Evolutionary conservation across 2,888 invertebrate genomes (phyloP).

Genomic region (Mycalesis mineus): DNA sequence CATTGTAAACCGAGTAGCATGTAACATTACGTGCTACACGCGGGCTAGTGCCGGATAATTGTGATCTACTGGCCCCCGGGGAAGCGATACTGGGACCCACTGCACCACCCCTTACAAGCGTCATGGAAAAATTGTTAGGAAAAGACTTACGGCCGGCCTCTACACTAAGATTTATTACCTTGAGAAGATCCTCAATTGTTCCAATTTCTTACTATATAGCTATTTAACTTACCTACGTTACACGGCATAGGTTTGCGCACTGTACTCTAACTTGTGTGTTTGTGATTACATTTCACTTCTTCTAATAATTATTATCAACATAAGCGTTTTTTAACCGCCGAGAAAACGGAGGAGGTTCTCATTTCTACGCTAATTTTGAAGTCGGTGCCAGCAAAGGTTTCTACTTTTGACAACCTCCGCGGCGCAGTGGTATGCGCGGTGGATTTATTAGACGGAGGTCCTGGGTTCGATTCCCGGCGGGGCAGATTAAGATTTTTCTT

Average conservation of each 20-base stretch:
- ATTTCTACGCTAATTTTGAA: no score
- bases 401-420: no score
- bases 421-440: no score
- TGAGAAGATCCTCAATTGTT: slow-evolving; percentile 24
- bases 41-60: slow-evolving; percentile 55
- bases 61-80: slow-evolving; percentile 66
- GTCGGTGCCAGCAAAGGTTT: no score
- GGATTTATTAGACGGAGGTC: no score
- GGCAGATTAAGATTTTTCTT: no score
- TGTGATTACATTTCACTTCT: no score
- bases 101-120: slow-evolving; percentile 41
- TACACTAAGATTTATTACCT: slow-evolving; percentile 35
- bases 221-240: neutral
- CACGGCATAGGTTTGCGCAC: neutral
- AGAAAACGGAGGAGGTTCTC: no score
- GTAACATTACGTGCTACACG: slow-evolving; percentile 51
- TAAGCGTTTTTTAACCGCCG: no score
- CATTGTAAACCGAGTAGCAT: slow-evolving; percentile 36
- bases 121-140: slow-evolving; percentile 43
- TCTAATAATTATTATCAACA: no score
- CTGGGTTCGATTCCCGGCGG: no score
- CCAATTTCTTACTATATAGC: slow-evolving; percentile 1
- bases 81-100: slow-evolving; percentile 33
- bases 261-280: no score
- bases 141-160: slow-evolving; percentile 43